These are phyloP conservation scores for Peucedramus taeniatus DNA, from an alignment of 2,113 vertebrate genomes.

Conservation along the genomic window DNA sequence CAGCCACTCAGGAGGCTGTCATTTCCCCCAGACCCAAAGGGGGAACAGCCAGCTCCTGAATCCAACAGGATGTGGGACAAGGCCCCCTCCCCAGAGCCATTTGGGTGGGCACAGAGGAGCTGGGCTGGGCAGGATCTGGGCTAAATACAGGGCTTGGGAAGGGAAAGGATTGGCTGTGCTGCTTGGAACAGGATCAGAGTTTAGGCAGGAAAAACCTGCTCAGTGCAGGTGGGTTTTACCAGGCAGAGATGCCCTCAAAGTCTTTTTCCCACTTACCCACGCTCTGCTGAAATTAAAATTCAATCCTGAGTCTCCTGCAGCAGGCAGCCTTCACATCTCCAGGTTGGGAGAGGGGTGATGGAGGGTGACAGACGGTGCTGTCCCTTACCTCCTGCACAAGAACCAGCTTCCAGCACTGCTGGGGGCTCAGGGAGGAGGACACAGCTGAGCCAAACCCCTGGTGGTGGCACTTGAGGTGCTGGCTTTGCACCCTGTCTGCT, in stretches of 20 bases:
- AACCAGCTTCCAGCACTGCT: rapidly evolving
- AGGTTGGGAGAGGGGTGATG: not conserved
- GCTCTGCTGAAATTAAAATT: not conserved
- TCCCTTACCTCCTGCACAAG: not conserved
- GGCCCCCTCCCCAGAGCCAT: rapidly evolving
- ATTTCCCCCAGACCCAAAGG: rapidly evolving
- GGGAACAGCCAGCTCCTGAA: not conserved
- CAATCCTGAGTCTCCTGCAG: not conserved
- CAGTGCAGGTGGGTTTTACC: rapidly evolving
- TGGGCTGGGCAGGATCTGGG: not conserved
- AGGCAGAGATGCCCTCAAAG: not conserved
- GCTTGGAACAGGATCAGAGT: not conserved
- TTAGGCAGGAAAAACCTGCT: not conserved
- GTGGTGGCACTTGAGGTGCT: not conserved
- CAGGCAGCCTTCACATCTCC: not conserved
- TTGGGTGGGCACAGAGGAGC: not conserved
- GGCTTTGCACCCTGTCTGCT: not conserved
- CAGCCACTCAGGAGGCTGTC: rapidly evolving
- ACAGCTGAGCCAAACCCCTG: not conserved
- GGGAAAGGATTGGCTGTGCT: not conserved
- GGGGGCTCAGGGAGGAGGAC: not conserved
- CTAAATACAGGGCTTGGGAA: not conserved
- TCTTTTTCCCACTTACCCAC: not conserved
- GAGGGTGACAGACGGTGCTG: rapidly evolving
- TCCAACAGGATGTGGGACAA: not conserved